phyloP scores from a whole-genome alignment of 2,797 vertebrate genomes.

The Premnoplex brunnescens region DNA sequence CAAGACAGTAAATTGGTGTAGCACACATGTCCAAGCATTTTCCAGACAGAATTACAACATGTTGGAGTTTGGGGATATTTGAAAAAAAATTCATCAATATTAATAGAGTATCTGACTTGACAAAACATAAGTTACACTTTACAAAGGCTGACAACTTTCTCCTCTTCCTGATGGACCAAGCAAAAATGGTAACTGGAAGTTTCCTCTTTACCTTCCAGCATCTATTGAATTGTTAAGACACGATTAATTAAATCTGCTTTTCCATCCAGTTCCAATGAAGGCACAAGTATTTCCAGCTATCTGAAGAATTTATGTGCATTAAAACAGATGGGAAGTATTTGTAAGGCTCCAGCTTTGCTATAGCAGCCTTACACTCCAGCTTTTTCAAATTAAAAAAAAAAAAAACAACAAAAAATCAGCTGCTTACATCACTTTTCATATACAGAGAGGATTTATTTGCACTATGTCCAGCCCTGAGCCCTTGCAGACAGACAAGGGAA shows the following conservation, averaged over 20 bases:
- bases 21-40: background rate
- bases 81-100: background rate
- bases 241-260: background rate
- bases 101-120: background rate
- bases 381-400: background rate
- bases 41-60: background rate
- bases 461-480: accelerated
- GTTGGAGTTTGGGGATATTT: background rate
- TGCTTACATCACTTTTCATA: background rate
- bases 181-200: background rate
- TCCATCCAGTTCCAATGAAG: background rate
- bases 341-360: background rate
- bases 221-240: background rate
- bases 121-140: background rate
- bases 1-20: background rate
- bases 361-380: background rate
- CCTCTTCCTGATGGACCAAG: background rate
- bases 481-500: background rate
- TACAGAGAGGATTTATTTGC: background rate
- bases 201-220: background rate
- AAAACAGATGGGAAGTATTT: background rate
- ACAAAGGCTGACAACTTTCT: background rate
- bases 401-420: background rate
- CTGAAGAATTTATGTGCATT: background rate
- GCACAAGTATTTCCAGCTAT: background rate